Conservation (phyloP, 64 coral and sea anemone genomes). For the Porites lutea region DNA sequence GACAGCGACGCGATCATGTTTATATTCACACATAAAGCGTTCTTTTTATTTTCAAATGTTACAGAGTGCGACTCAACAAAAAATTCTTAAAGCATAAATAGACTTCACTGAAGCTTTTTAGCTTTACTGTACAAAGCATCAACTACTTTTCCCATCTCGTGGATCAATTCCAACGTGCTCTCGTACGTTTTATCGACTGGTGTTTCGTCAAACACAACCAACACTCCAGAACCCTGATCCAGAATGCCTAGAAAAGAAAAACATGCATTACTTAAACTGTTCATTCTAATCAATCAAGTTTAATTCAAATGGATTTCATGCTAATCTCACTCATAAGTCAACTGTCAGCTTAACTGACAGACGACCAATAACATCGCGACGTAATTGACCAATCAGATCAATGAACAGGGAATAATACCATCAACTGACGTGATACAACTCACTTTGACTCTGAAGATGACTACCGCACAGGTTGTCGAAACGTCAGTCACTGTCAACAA, state of each 20-base stretch:
- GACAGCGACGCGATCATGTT: neutral
- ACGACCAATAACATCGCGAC: no score
- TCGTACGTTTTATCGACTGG: conserved; percentile 95
- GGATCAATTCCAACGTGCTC: conserved; percentile 89
- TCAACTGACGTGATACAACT: no score
- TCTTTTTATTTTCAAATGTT: conserved; percentile 11
- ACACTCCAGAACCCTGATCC: conserved; percentile 93
- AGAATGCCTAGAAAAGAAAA: conserved; percentile 75
- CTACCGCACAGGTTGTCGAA: no score
- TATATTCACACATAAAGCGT: neutral
- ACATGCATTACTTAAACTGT: neutral
- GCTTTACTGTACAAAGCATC: conserved; percentile 98
- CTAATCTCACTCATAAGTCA: no score
- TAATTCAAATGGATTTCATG: no score
- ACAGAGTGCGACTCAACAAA: neutral
- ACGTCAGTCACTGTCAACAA: no score
- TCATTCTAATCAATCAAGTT: no score
- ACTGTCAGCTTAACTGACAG: no score
- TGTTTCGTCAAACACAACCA: conserved; percentile 94
- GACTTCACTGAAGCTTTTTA: conserved; percentile 76
- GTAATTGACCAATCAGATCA: no score
- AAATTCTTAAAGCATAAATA: conserved; percentile 12
- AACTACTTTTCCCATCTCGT: conserved; percentile 94
- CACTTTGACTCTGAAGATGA: no score
- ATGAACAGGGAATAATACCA: no score